Conservation (phyloP, 2,888 invertebrate species). For the Anthrax anthrax region DNA sequence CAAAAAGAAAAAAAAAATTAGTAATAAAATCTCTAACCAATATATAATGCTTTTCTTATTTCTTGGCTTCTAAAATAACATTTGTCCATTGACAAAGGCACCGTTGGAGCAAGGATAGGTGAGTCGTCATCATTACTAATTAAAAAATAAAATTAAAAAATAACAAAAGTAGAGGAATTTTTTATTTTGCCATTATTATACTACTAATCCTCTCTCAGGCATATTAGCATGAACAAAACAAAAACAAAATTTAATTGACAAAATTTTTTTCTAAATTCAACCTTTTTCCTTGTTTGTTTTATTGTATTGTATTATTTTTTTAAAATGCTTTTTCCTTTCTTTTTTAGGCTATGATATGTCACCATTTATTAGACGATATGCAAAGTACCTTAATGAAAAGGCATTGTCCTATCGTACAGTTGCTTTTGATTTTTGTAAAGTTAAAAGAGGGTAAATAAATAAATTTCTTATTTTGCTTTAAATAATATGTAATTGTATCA, state of each 20-base stretch:
- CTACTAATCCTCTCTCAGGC: too few species aligned
- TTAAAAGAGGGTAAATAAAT: constrained; percentile 83
- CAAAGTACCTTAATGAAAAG: constrained; percentile 98
- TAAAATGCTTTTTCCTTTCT: too few species aligned
- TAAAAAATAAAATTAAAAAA: too few species aligned
- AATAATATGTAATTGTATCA: neutral
- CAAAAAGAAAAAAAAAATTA: too few species aligned
- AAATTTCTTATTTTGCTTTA: neutral
- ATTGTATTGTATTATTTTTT: too few species aligned
- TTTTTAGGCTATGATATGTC: constrained; percentile 95
- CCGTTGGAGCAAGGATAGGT: constrained; percentile 52
- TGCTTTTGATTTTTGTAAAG: constrained; percentile 99
- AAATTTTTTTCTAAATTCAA: too few species aligned
- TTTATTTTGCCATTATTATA: too few species aligned
- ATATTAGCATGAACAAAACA: too few species aligned
- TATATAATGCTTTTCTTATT: constrained; percentile 6
- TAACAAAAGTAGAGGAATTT: too few species aligned
- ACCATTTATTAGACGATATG: constrained; percentile 95
- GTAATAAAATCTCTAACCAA: too few species aligned
- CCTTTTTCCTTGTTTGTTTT: too few species aligned
- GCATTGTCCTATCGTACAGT: constrained; percentile 95
- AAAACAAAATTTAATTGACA: too few species aligned
- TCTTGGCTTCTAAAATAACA: constrained; percentile 14
- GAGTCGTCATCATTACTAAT: constrained; percentile 29
- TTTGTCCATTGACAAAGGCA: constrained; percentile 33